Evolutionary conservation across 2,113 vertebrate genomes (phyloP).

Genomic region (Tragelaphus strepsiceros): DNA sequence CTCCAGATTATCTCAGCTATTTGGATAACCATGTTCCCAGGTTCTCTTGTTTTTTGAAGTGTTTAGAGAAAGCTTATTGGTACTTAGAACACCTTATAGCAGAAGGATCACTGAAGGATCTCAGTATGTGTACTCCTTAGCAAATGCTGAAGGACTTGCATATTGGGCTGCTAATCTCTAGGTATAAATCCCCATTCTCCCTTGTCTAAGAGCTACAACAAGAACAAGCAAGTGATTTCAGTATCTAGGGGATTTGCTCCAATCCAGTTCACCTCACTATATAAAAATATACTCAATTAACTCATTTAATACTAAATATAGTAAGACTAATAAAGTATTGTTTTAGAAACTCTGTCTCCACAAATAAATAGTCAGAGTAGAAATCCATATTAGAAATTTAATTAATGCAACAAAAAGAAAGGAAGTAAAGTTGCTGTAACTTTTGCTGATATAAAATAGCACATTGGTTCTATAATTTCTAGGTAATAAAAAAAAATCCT

Average conservation of each 20-base stretch:
- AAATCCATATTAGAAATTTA: background rate
- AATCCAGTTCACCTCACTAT: background rate
- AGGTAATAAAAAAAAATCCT: background rate
- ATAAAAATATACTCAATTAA: background rate
- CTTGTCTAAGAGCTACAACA: background rate
- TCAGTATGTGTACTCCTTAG: background rate
- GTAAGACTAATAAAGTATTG: background rate
- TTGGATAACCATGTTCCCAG: background rate
- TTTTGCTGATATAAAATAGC: background rate
- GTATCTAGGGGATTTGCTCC: background rate
- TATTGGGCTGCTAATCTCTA: background rate
- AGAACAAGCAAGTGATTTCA: background rate
- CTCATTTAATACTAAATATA: background rate
- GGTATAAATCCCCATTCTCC: background rate
- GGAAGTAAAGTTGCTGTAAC: background rate
- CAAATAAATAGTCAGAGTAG: background rate
- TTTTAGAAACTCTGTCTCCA: slow-evolving; percentile 8
- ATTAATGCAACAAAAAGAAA: slow-evolving; percentile 1
- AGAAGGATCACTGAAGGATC: background rate
- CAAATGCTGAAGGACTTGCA: background rate
- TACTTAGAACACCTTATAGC: background rate
- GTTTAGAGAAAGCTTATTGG: background rate
- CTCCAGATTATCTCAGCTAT: background rate
- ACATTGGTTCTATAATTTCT: background rate
- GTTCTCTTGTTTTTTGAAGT: background rate